Evolutionary conservation across 2,113 vertebrate species (phyloP), one percentile per base, ranked within the genome.

Genomic region (Hemicordylus capensis): DNA sequence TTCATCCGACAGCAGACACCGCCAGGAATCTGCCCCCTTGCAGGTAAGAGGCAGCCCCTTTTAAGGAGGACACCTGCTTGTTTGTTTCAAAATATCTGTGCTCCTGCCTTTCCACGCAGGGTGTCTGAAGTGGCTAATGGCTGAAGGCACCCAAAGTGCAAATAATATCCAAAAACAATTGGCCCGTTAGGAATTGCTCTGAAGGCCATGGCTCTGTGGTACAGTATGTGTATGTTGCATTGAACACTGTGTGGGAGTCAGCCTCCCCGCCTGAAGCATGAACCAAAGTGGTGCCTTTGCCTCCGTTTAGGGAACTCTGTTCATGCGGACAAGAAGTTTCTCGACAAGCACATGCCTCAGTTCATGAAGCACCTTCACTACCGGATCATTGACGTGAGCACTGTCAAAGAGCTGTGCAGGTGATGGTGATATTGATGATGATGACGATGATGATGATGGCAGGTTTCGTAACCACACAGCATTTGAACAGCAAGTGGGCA

Each of bases 341-440:
- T 99, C 91, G 98, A 99, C 90, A 99, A 99, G 92, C 97, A 97
- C 94, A 99, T 99, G 99, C 98, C 98, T 10, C 98, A 99, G 96
- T 99, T 99, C 94, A 99, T 99, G 96, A 96, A 96, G 91, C 97
- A 97, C 51, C 95, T 97, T 78, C 97, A 97, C 90, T 97, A 97
- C 94, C 90, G 97, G 86, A 99, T 99, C 93, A 94, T 99, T 17
- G 99, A 99, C 4, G 98, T 99, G 89, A 99, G 99, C 97, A 99
- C 98, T 20, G 96, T 99, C 92, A 99, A 99, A 93, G 99, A 99
- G 58, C 97, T 99, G 6, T 98, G 98, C 97, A 99, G 98, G 99
- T 97, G 58, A 94, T n/a, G n/a, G n/a, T n/a, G n/a, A 22, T 2
- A 20, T 19, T 42, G 4, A 12, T 12, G 51, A n/a, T n/a, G n/a